Conservation (phyloP, 2,113 vertebrate genomes). For the Melospiza melodia region DNA sequence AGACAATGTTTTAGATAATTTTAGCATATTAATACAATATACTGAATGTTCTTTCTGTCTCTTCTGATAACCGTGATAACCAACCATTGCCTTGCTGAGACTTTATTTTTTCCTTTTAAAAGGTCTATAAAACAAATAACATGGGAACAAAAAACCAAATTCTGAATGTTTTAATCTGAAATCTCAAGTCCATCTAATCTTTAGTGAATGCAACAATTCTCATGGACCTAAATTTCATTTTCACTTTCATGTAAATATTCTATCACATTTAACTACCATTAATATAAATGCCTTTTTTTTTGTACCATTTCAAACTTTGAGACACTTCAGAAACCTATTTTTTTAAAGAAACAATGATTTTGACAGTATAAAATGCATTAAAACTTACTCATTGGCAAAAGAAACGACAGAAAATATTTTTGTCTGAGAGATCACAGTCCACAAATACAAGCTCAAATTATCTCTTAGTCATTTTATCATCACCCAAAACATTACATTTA, state of each 20-base stretch:
- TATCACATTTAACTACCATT: neutral
- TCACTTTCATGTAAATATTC: neutral
- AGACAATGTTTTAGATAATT: neutral
- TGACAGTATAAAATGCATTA: neutral
- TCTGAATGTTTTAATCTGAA: neutral
- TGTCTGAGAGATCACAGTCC: neutral
- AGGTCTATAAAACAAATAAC: neutral
- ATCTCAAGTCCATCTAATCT: neutral
- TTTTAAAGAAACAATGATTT: neutral
- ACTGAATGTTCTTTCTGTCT: neutral
- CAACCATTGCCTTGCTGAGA: neutral
- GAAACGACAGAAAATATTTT: neutral
- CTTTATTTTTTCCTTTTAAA: neutral
- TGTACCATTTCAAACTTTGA: neutral
- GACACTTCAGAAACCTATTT: neutral
- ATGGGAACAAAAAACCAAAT: neutral
- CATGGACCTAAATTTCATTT: neutral
- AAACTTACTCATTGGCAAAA: neutral
- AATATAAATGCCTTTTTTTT: neutral
- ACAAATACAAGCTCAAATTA: constrained; percentile 12
- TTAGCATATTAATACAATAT: neutral
- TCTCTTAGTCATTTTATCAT: neutral
- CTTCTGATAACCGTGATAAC: neutral
- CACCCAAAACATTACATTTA: neutral
- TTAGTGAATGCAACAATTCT: neutral